phyloP scores from a whole-genome alignment of 2,113 vertebrate genomes.

The Colinus virginianus region DNA sequence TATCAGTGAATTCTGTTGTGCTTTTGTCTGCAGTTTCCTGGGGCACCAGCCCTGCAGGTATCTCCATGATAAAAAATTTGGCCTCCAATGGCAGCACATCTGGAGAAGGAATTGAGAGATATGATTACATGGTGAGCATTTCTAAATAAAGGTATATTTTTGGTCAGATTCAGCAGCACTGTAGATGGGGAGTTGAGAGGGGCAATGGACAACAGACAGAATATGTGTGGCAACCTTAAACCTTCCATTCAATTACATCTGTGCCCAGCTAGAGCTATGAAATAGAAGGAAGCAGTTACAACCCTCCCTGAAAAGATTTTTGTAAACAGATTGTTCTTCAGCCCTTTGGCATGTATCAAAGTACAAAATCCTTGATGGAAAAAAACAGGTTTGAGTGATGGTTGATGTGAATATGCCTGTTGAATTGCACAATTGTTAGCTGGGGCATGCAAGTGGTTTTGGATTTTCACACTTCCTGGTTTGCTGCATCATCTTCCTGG shows the following conservation, averaged over 20 bases:
- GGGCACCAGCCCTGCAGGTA: not conserved
- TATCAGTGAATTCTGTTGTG: not conserved
- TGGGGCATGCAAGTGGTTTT: not conserved
- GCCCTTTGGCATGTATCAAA: rapidly evolving
- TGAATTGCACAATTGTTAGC: not conserved
- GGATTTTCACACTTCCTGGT: slow-evolving; percentile 20
- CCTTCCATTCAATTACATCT: not conserved
- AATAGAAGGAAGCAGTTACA: not conserved
- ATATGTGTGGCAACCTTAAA: not conserved
- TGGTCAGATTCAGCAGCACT: not conserved
- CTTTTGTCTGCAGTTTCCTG: not conserved
- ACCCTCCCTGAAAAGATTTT: not conserved
- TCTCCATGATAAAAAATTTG: not conserved
- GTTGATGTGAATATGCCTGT: rapidly evolving
- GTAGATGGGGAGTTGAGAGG: not conserved
- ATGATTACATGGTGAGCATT: not conserved
- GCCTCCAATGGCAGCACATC: not conserved
- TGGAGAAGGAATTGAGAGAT: not conserved
- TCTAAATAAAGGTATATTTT: not conserved
- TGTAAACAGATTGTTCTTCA: not conserved
- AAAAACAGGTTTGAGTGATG: not conserved
- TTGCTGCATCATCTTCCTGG: not conserved
- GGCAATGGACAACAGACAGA: not conserved
- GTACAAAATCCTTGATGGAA: not conserved
- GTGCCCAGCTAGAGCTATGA: not conserved